These are phyloP conservation scores for Eptesicus fuscus DNA, from an alignment of 2,113 vertebrate species.

Conservation along the genomic window DNA sequence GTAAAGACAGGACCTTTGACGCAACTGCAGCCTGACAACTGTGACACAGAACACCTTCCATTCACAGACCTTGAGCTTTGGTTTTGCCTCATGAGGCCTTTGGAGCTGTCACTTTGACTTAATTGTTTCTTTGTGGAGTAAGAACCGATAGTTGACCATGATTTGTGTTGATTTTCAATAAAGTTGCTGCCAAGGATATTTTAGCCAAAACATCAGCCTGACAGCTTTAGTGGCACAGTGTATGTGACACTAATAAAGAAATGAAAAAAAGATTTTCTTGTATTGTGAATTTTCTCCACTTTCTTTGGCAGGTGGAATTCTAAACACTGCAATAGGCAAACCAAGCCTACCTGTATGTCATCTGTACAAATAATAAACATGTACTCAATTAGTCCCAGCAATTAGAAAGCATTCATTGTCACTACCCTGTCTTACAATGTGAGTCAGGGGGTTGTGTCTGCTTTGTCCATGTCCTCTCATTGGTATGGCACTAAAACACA, in stretches of 20 bases:
- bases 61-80: not conserved
- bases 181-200: constrained; percentile 69
- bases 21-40: not conserved
- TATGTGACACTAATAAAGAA: constrained; percentile 61
- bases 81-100: constrained; percentile 4
- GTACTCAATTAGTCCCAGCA: not conserved
- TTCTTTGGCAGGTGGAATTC: not conserved
- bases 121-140: constrained; percentile 59
- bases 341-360: not conserved
- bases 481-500: not conserved
- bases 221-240: constrained; percentile 50
- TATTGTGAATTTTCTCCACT: not conserved
- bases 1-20: constrained; percentile 43
- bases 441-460: not conserved
- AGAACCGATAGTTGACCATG: constrained; percentile 50
- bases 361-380: not conserved
- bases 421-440: not conserved
- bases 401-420: not conserved
- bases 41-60: not conserved
- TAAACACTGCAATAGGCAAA: not conserved
- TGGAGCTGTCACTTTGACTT: constrained; percentile 48
- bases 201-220: constrained; percentile 64
- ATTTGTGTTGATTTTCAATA: constrained; percentile 74
- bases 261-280: constrained; percentile 27
- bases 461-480: not conserved